These are phyloP conservation scores for Dipodomys merriami DNA, from an alignment of 2,113 vertebrate genomes.

Conservation along the genomic window DNA sequence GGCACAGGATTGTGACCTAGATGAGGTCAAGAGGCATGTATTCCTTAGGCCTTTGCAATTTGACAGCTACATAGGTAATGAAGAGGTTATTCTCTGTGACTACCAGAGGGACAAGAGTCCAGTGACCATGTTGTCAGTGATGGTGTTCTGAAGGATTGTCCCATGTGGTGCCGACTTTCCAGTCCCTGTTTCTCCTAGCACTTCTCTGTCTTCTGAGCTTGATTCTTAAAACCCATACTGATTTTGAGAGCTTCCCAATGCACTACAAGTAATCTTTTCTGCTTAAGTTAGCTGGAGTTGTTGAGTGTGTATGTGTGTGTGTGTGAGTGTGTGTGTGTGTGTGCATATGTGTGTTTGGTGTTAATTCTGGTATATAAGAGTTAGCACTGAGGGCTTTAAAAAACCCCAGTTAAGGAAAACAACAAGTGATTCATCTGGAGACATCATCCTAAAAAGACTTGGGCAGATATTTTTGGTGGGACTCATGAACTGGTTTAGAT, in stretches of 20 bases:
- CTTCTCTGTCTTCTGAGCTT: background rate
- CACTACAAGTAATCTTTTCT: background rate
- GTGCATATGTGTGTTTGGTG: background rate
- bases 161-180: background rate
- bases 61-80: background rate
- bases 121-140: background rate
- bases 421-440: background rate
- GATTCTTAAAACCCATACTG: background rate
- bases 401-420: background rate
- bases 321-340: background rate
- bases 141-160: background rate
- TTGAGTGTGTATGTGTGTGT: background rate
- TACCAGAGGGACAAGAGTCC: background rate
- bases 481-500: background rate
- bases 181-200: background rate
- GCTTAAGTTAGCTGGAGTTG: background rate
- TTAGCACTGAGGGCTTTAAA: background rate
- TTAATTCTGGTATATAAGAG: background rate
- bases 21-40: background rate
- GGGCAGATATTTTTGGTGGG: background rate
- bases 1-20: background rate
- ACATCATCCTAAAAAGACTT: background rate
- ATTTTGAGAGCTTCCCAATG: background rate
- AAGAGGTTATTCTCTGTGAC: background rate
- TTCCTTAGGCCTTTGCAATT: background rate